A percentile compares a stretch with the other conserved stretches of the same genome.
Conservation (phyloP, 2,797 vertebrate species). For the Enteromius treurensis region DNA sequence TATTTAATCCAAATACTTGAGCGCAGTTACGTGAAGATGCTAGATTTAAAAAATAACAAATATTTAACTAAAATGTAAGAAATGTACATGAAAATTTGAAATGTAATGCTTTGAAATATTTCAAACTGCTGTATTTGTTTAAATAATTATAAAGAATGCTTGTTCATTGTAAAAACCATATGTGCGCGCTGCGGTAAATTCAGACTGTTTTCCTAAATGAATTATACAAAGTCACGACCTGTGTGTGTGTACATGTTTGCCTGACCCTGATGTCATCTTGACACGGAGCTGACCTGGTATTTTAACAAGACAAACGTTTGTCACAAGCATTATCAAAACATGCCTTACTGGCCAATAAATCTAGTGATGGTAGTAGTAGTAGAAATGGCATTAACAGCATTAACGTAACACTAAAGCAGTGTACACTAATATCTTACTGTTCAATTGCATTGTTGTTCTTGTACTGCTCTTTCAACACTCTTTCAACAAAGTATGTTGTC, state of each 20-base stretch:
- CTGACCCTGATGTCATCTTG: conserved; percentile 16
- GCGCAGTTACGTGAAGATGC: background rate
- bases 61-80: background rate
- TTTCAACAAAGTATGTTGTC: conserved; percentile 1
- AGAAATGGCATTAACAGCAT: background rate
- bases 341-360: background rate
- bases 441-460: background rate
- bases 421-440: background rate
- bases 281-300: background rate
- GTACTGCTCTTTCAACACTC: conserved; percentile 5
- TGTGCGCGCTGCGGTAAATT: background rate
- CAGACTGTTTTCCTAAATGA: background rate
- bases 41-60: background rate
- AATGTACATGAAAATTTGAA: background rate
- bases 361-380: background rate
- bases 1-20: too few relatives aligned
- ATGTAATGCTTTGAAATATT: background rate
- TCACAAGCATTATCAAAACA: conserved; percentile 4
- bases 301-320: background rate
- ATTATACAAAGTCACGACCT: conserved; percentile 9
- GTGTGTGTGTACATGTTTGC: background rate
- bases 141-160: background rate
- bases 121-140: background rate
- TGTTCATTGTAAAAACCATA: background rate
- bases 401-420: background rate